Base-by-base conservation (phyloP, 2,888 invertebrate genomes). In the Platycnemis pennipes region DNA sequence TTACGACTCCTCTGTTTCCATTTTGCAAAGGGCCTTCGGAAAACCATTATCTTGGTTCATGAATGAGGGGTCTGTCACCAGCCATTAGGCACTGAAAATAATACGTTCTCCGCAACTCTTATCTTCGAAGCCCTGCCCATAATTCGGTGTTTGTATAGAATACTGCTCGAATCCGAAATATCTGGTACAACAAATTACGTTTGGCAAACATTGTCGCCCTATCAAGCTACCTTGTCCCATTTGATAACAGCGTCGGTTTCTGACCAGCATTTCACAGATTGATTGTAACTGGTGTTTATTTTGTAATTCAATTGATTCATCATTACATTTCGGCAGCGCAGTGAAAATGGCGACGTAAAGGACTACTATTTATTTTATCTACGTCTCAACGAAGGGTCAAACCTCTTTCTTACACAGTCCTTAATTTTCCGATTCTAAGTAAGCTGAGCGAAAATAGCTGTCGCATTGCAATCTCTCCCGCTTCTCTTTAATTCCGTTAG, bases 401-500 rank as follows among this genome's bases (percentile, higher is more conserved):
- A 0, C 1, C 22, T 63, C 22, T 37, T 26, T 22, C 44, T 8
- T 2, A 7, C 0, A 7, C 42, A 26, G 2, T 19, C 63, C 26
- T 13, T 63, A 8, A 26, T 63, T 63, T n/a, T 26, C 22, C 56
- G n/a, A 44, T 91, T 63, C 44, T n/a, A 26, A 0, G 56, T 22
- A 22, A 56, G 37, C 26, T 56, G 37, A 7, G 7, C 56, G 56
- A 42, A 22, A 26, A 56, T 31, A 26, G 26, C 13, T 31, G 53
- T 42, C 42, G 37, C 31, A 37, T 5, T 31, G 19, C 49, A 89
- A 49, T 42, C 53, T n/a, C 63, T n/a, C 26, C 63, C 42, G n/a
- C 91, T 91, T 91, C 44, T n/a, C 44, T n/a, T 44, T 63, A 91
- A 91, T 91, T 45, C 37, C n/a, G 42, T 91, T 91, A 69, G 69